Conservation (phyloP, 2,113 vertebrate genomes). For the Gulo gulo region DNA sequence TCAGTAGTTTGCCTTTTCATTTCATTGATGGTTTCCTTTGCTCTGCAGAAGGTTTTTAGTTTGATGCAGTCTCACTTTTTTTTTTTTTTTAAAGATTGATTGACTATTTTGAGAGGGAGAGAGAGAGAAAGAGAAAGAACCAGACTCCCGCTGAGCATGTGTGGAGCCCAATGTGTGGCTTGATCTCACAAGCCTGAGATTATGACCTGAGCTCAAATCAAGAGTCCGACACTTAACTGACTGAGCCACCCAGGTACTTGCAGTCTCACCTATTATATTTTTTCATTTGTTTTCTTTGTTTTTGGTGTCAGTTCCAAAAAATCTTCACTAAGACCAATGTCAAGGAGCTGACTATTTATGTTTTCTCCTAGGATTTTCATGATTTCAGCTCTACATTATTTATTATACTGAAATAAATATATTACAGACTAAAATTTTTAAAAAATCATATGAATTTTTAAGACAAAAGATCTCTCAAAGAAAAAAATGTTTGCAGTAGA, state of each 20-base stretch:
- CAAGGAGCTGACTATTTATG: neutral
- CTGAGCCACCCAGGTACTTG: neutral
- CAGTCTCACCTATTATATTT: neutral
- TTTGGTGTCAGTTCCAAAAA: neutral
- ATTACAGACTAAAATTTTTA: neutral
- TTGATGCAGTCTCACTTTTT: neutral
- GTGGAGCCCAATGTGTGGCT: neutral
- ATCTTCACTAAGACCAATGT: neutral
- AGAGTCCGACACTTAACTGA: neutral
- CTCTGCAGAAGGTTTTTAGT: neutral
- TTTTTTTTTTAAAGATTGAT: neutral
- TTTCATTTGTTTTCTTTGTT: neutral
- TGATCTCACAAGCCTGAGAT: neutral
- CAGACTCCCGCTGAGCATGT: neutral
- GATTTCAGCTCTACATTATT: neutral
- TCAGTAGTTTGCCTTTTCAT: neutral
- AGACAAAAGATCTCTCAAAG: neutral
- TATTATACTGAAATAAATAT: neutral
- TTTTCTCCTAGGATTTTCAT: neutral
- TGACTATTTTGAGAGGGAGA: neutral
- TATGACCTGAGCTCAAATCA: neutral
- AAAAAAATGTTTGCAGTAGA: neutral
- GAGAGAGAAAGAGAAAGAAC: neutral
- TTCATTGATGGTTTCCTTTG: neutral
- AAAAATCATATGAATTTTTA: neutral